A percentile compares a stretch with the other conserved stretches of the same genome.
Evolutionary conservation across 2,797 vertebrate species (phyloP).

Genomic region (Ctenopoma kingsleyae): DNA sequence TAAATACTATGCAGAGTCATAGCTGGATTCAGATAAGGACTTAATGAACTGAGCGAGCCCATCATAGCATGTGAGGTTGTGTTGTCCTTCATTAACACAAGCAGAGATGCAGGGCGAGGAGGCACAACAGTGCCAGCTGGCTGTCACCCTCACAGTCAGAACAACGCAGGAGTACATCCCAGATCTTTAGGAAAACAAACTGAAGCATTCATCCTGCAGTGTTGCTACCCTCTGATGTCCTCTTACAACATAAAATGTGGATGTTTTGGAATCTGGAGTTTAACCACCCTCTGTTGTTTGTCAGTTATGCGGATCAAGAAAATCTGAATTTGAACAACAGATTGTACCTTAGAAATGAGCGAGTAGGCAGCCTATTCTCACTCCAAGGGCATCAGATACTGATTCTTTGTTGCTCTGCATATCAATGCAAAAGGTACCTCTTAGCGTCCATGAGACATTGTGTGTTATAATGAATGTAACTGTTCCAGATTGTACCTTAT

Average conservation of each 20-base stretch:
- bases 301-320: background rate
- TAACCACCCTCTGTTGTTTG: background rate
- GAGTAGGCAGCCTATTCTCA: no score
- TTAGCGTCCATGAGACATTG: no score
- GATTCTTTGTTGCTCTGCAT: no score
- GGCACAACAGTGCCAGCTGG: constrained; percentile 22
- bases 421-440: no score
- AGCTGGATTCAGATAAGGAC: constrained; percentile 27
- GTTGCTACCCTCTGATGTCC: constrained; percentile 14
- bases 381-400: no score
- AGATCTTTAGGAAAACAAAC: constrained; percentile 27
- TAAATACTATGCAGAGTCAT: constrained; percentile 18
- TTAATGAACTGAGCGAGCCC: constrained; percentile 32
- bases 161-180: constrained; percentile 37
- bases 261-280: background rate
- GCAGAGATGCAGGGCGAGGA: constrained; percentile 28
- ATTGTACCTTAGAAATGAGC: background rate
- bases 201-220: constrained; percentile 36
- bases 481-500: no score
- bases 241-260: constrained; percentile 13
- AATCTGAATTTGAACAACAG: background rate
- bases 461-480: no score
- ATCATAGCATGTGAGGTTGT: constrained; percentile 54
- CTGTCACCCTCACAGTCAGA: constrained; percentile 43
- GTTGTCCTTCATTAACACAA: constrained; percentile 64